phyloP scores from a whole-genome alignment of 2,113 vertebrate species.

The Capricornis sumatraensis region DNA sequence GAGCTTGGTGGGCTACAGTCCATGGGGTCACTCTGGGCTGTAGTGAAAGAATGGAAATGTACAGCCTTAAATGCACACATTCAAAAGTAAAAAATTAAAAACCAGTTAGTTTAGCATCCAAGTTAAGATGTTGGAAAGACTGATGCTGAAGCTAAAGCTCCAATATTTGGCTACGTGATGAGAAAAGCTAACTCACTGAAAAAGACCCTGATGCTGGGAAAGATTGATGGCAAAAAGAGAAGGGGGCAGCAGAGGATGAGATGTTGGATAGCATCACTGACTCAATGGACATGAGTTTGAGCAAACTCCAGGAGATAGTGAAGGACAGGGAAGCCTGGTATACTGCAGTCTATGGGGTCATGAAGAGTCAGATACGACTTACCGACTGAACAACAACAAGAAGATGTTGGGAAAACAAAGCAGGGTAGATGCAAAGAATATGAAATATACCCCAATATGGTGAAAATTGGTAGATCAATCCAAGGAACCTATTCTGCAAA shows the following conservation, averaged over 20 bases:
- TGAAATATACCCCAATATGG: neutral
- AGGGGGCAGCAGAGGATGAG: neutral
- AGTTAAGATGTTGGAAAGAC: neutral
- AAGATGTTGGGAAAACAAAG: neutral
- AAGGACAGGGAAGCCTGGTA: neutral
- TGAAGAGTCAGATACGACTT: neutral
- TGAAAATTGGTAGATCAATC: neutral
- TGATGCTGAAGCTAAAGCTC: neutral
- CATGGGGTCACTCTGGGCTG: neutral
- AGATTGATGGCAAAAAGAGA: neutral
- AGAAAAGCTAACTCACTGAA: neutral
- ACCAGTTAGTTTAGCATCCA: neutral
- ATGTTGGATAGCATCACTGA: neutral
- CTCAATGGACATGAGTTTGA: neutral
- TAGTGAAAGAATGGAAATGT: neutral
- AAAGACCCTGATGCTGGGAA: neutral
- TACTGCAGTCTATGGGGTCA: neutral
- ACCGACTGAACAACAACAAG: neutral
- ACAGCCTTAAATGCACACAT: neutral
- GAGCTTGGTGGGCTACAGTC: neutral
- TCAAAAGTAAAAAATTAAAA: constrained; percentile 2
- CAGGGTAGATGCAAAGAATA: neutral
- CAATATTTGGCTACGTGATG: neutral
- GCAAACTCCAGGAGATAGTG: neutral
- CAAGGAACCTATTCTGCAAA: neutral